Evolutionary conservation across 2,888 invertebrate species (phyloP), one percentile per base, ranked within the genome.

Genomic region (Hirtodrosophila trivittata): DNA sequence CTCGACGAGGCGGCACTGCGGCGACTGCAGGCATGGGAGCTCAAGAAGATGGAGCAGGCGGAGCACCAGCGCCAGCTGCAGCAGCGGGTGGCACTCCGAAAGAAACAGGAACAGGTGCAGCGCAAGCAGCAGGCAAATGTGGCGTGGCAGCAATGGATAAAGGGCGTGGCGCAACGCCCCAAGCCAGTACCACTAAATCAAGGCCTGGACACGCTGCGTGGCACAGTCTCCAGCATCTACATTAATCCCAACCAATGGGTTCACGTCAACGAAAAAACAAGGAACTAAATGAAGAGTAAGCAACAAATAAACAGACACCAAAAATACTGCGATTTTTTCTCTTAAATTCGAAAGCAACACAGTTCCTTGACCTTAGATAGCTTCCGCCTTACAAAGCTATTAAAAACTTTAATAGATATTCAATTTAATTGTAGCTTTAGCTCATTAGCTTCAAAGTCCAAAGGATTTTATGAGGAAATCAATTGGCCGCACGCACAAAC

Each of bases 181-280:
- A 90, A 90, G 32, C 90, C 90, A 1, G 90, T 90, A 38, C 90
- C 90, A 1, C 75, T 90, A 1, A 89, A 89, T 59, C 87, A 87
- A 13, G 90, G 90, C 7, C 70, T 90, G 1, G 63, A 86, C 9
- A 87, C 90, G 1, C 71, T 90, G 18, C 89, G 88, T 13, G 90
- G 90, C 26, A 89, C 90, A 0, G 66, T 90, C 47, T 90, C 90
- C 1, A 56, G 84, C 18, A 86, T 90, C 13, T 90, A 83, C 57
- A 58, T 90, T 1, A 90, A 90, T 81, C 90, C 90, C 12, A 88
- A 87, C 26, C 78, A 86, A 45, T 90, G 90, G 90, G 47, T 76
- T 3, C 9, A 74, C 6, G 6, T 59, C 16, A 41, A 51, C 13
- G 28, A 38, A 21, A 35, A 46, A 4, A 28, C 10, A 10, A 4